Conservation (phyloP, 2,797 vertebrate species). For the Eulemur mongoz region DNA sequence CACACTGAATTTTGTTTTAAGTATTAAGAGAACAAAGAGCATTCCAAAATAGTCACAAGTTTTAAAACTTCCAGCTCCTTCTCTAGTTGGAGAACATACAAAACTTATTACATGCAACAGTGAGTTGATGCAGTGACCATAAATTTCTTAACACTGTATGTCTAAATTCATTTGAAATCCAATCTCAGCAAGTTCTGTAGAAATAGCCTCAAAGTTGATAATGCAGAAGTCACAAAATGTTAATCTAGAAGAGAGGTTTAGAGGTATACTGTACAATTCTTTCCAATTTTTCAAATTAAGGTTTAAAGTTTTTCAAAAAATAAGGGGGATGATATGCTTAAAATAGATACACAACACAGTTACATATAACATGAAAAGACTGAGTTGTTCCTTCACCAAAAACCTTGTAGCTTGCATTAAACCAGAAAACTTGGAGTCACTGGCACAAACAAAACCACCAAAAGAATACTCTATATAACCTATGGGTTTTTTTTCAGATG, state of each 20-base stretch:
- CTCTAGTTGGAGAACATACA: slow-evolving; percentile 51
- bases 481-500: background rate
- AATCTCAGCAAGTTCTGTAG: slow-evolving; percentile 47
- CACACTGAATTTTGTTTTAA: slow-evolving; percentile 70
- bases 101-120: slow-evolving; percentile 59
- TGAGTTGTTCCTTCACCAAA: slow-evolving; percentile 23
- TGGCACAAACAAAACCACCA: slow-evolving; percentile 4
- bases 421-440: slow-evolving; percentile 42
- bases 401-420: background rate
- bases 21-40: slow-evolving; percentile 70
- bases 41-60: slow-evolving; percentile 66
- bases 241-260: slow-evolving; percentile 33
- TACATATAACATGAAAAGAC: slow-evolving; percentile 23
- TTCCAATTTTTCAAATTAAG: slow-evolving; percentile 35
- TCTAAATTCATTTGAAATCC: slow-evolving; percentile 60
- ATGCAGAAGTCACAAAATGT: slow-evolving; percentile 41
- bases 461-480: slow-evolving; percentile 37
- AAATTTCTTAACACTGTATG: slow-evolving; percentile 65
- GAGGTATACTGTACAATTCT: background rate
- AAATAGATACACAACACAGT: background rate
- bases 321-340: background rate
- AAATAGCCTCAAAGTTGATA: slow-evolving; percentile 55
- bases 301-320: slow-evolving; percentile 54
- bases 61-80: slow-evolving; percentile 62
- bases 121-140: slow-evolving; percentile 56